Base-by-base conservation (phyloP, 2,797 vertebrate genomes). In the Nothura maculosa region DNA sequence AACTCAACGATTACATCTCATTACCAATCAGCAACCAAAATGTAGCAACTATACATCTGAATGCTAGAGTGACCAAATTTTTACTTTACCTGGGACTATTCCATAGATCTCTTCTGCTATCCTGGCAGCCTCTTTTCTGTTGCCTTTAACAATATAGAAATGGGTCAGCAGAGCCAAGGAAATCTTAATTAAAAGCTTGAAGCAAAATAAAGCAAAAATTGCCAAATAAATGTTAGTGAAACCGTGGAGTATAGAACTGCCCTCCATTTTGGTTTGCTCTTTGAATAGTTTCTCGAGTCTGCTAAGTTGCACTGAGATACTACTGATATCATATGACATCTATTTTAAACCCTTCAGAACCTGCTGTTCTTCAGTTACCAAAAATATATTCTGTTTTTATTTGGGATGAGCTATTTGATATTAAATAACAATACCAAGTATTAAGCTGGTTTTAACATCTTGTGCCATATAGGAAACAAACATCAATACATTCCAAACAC, bases 31-130 rank as follows among this genome's bases (percentile, higher is more conserved):
- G n/a, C n/a, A n/a, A n/a, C n/a, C n/a, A 72, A 90, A 91, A 57
- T 43, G 87, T 40, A 62, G 30, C 52, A 84, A 92, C 89, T 74
- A 87, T 4, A 66, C 34, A 70, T 42, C 70, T 91, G 43, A 79
- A 74, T 70, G 13, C 47, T 93, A 93, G 60, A 74, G 25, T 62
- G 52, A 57, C 48, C 16, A 76, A 87, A 83, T 81, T 79, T 94
- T 89, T 89, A 87, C 86, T 95, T 98, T 98, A 98, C 98, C 98
- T 98, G 98, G 96, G 69, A 97, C 95, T 97, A 98, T 96, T 96
- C 98, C 98, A 97, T 97, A 98, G 97, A 98, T 98, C 77, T 98
- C 98, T 96, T 98, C 98, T 83, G 98, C 98, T 97, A 98, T 98
- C 77, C 98, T 98, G 95, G 98, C 98, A 88, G 98, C 98, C 91